Base-by-base conservation (phyloP, 2,797 vertebrate genomes). In the Xenops minutus region DNA sequence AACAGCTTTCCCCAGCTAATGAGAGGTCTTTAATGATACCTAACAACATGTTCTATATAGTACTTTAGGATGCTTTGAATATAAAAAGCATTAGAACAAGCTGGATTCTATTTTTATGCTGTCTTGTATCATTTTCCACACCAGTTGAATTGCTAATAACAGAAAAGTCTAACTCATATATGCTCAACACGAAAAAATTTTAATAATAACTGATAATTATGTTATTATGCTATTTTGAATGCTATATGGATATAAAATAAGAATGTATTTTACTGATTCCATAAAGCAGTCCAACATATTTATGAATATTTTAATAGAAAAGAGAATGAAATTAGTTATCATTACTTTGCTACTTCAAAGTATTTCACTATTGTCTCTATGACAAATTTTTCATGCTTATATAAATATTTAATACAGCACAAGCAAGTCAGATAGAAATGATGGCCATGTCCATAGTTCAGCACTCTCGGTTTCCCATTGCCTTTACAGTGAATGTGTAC, bases 271-370 rank as follows among this genome's bases (percentile, higher is more conserved):
- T 93, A 93, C 27, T 75, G 49, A 71, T 69, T 69, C 12, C 27
- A 43, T 93, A n/a, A 91, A 77, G 72, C 67, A 91, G 7, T 71
- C n/a, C 52, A 80, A 49, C 54, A 48, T 88, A 93, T 96, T 97
- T 95, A 62, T 96, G 76, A 78, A 87, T 86, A 80, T 66, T 90
- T 49, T 73, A 83, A 94, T 59, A 89, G 72, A 92, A 96, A 96
- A 91, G 43, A 34, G 49, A 96, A 94, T 86, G 3, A 90, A 93
- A 92, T 92, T 71, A 41, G 20, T 87, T 63, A 67, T 64, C 12
- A 61, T 81, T 91, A 64, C 81, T 75, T 68, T 63, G 22, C 29
- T 81, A 84, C 87, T 94, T 87, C 86, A 87, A 79, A 94, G 81
- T 92, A 72, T 95, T 93, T 95, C 85, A 90, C 46, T n/a, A 29